Conservation (phyloP, 2,888 invertebrate genomes). For the Drosophila anomalata region DNA sequence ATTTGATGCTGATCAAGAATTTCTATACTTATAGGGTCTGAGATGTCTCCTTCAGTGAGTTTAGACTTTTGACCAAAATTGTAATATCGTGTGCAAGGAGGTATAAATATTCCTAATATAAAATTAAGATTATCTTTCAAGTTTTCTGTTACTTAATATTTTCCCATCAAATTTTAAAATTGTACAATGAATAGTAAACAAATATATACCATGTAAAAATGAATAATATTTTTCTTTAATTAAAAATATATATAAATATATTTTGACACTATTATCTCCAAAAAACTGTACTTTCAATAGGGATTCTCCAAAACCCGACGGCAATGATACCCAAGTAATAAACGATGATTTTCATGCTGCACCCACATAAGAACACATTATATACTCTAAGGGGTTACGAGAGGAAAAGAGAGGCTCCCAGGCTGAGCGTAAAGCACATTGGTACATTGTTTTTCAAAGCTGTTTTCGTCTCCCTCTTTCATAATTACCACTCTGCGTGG, state of each 20-base stretch:
- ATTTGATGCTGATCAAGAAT: no score
- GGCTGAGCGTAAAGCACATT: constrained; percentile 42
- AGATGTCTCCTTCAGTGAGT: no score
- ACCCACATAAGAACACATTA: constrained; percentile 53
- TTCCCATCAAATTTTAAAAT: no score
- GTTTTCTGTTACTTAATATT: no score
- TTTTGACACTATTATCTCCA: not conserved
- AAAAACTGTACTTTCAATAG: not conserved
- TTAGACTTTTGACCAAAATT: no score
- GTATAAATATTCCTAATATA: no score
- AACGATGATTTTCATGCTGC: constrained; percentile 63
- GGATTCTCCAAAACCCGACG: constrained; percentile 24
- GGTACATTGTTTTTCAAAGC: constrained; percentile 70
- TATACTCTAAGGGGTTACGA: not conserved
- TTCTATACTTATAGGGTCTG: no score
- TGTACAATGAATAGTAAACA: no score
- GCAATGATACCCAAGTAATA: constrained; percentile 54
- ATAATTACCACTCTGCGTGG: constrained; percentile 78
- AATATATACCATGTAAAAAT: not conserved
- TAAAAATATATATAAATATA: not conserved
- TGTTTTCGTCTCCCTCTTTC: constrained; percentile 58
- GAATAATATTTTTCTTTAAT: not conserved
- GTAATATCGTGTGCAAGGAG: no score
- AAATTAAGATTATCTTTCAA: no score
- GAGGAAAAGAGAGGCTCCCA: constrained; percentile 27